Evolutionary conservation across 2,113 vertebrate genomes (phyloP).

Genomic region (Cervus canadensis): DNA sequence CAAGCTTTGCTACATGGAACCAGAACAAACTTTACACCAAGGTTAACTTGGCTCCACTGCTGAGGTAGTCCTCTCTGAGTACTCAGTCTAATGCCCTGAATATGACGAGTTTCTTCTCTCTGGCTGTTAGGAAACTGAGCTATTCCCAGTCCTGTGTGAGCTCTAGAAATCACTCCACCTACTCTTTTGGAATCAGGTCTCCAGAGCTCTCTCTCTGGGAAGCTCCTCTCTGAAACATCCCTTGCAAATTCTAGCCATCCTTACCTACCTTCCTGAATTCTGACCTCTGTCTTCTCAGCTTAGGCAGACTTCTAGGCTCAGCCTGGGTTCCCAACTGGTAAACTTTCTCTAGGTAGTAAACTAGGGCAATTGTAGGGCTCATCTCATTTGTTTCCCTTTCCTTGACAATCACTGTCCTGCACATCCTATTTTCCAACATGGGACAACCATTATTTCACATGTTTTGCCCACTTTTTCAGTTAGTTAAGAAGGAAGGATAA

Average conservation of each 20-base stretch:
- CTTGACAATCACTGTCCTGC: neutral
- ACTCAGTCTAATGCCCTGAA: neutral
- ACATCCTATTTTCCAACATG: neutral
- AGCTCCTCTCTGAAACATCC: neutral
- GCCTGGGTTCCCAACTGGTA: neutral
- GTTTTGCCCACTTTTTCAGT: neutral
- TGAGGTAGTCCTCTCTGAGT: neutral
- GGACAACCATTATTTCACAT: neutral
- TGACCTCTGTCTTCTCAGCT: neutral
- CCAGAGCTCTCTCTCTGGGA: neutral
- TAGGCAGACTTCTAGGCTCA: neutral
- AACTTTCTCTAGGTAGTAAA: neutral
- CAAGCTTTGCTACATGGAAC: neutral
- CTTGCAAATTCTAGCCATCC: neutral
- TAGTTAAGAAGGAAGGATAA: slow-evolving; percentile 14
- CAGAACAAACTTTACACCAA: slow-evolving; percentile 4
- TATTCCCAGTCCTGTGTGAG: neutral
- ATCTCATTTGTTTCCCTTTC: neutral
- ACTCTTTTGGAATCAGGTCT: neutral
- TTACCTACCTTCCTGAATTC: neutral
- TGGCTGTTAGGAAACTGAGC: neutral
- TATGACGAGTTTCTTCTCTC: neutral
- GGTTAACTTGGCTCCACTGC: neutral
- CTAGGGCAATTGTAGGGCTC: neutral
- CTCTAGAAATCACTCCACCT: neutral